These are phyloP conservation scores for Mormyrus lacerda DNA, from an alignment of 2,113 vertebrate species.

Conservation along the genomic window DNA sequence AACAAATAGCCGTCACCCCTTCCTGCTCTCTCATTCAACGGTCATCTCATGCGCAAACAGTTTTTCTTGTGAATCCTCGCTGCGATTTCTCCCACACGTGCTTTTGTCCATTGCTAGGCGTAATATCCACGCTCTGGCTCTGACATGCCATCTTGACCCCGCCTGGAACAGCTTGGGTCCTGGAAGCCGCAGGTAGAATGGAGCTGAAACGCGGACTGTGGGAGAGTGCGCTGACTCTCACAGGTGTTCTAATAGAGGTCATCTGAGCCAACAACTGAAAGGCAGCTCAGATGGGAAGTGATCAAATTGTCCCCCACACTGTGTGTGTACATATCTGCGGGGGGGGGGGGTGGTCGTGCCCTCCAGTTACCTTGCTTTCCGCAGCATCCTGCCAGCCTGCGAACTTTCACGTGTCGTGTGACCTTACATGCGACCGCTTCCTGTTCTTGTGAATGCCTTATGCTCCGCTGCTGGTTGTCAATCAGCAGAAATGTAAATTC, in stretches of 20 bases:
- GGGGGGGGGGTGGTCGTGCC: background rate
- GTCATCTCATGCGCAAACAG: background rate
- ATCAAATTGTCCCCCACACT: background rate
- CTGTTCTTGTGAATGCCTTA: background rate
- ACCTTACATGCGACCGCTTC: background rate
- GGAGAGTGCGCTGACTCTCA: background rate
- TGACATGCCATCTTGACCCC: background rate
- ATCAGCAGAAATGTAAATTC: background rate
- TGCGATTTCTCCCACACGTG: background rate
- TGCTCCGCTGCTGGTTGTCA: background rate
- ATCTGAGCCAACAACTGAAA: background rate
- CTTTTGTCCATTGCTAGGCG: background rate
- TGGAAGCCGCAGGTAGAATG: background rate
- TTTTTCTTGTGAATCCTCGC: background rate
- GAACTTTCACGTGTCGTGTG: background rate
- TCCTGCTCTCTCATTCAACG: background rate
- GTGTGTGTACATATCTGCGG: background rate
- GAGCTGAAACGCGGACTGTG: background rate
- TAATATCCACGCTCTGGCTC: background rate
- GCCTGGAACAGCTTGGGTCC: background rate
- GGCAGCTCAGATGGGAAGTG: background rate
- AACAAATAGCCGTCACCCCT: background rate
- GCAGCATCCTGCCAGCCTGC: background rate
- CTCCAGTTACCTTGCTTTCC: background rate
- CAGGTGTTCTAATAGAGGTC: background rate